Conservation (phyloP, 2,113 vertebrate genomes). For the Sminthopsis crassicaudata region DNA sequence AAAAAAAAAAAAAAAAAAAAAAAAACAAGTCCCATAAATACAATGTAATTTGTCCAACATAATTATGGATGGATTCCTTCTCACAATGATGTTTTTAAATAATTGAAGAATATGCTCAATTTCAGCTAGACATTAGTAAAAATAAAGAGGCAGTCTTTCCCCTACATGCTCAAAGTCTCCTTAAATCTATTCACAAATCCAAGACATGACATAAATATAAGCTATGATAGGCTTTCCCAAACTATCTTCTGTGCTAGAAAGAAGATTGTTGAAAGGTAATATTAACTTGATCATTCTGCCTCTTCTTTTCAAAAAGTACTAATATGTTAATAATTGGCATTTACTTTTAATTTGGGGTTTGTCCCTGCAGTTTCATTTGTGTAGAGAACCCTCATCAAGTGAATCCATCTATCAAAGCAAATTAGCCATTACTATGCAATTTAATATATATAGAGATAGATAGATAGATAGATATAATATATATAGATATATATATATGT, state of each 20-base stretch:
- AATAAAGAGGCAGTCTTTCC: neutral
- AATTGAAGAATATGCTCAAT: neutral
- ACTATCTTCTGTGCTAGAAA: neutral
- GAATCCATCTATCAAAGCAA: neutral
- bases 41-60: no score
- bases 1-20: no score
- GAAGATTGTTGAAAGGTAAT: neutral
- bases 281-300: neutral
- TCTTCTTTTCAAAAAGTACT: neutral
- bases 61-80: neutral
- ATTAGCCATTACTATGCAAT: neutral
- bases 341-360: neutral
- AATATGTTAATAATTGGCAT: neutral
- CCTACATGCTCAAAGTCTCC: neutral
- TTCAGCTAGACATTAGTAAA: neutral
- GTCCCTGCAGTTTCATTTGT: neutral
- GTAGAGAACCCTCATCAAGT: neutral
- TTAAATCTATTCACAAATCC: slow-evolving; percentile 21
- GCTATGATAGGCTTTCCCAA: neutral
- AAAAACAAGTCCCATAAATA: no score
- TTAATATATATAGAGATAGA: no score
- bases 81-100: neutral
- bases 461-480: no score
- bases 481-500: no score
- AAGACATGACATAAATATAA: neutral